Percentiles rank a stretch among this genome's conserved stretches.
Conservation (phyloP, 1,140 invertebrate genomes). For the Lucilia sericata region DNA sequence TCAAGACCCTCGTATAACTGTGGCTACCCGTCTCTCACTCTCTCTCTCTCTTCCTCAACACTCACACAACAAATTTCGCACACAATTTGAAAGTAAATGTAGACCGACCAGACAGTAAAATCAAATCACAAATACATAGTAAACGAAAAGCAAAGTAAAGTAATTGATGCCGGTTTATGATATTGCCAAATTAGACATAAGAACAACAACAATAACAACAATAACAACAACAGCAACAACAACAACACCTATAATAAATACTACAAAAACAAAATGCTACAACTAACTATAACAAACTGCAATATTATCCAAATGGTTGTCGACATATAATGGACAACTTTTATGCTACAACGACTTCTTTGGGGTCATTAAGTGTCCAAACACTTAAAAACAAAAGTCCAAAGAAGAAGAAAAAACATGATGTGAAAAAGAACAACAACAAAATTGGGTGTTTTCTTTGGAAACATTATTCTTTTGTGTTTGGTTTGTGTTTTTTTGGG, state of each 20-base stretch:
- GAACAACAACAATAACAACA: neutral
- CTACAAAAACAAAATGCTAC: neutral
- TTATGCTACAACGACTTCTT: neutral
- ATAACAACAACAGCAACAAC: neutral
- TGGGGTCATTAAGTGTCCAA: conserved; percentile 5
- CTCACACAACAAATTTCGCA: too few relatives aligned
- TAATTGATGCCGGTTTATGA: conserved; percentile 29
- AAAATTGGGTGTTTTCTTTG: neutral
- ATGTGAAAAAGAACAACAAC: too few relatives aligned
- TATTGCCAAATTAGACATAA: conserved; percentile 29
- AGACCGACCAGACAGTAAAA: neutral
- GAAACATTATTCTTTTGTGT: neutral
- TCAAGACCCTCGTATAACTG: too few relatives aligned
- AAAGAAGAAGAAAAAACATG: neutral
- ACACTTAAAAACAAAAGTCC: neutral
- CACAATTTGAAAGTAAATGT: neutral
- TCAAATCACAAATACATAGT: neutral
- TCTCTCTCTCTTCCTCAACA: too few relatives aligned
- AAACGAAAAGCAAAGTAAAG: neutral
- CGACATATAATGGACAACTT: neutral
- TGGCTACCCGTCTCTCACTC: too few relatives aligned
- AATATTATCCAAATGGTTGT: too few relatives aligned
- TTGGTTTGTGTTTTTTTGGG: neutral
- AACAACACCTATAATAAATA: neutral
- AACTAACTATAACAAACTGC: neutral